Base-by-base conservation (phyloP, 2,113 vertebrate genomes). In the Callithrix jacchus region DNA sequence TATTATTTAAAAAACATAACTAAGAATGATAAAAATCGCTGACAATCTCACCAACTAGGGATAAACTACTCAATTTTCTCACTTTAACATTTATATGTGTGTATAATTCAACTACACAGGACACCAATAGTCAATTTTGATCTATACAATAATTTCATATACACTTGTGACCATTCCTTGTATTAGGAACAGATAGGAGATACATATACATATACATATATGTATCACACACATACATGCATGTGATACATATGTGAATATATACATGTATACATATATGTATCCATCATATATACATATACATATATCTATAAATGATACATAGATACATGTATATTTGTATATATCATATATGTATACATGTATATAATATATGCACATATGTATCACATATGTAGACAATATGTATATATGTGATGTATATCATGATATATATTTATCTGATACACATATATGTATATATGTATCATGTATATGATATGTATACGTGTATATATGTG, bases 401-500 rank as follows among this genome's bases (percentile, higher is more conserved):
- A 2, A 14, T 49, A 2, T 11, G 47, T 49, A 49, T 49, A 74
- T 25, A 27, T 45, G 27, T 20, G 18, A 49, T 74, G 12, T 13
- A 27, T 42, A 13, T n/a, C 47, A 47, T 11, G 10, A 10, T 47
- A 47, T 47, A 73, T 12, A 27, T 42, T 25, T 8, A 45, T 45
- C 6, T 20, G 18, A 47, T 74, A 21, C 5, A 42, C 6, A 6
- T 42, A 42, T 42, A 42, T 42, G 42, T 4, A 42, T 42, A 42
- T 42, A 42, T 4, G 3, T 8, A 8, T n/a, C n/a, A n/a, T 45
- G 45, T 12, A 27, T 42, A 14, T n/a, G 0, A 52, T 52, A 21
- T 1, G 23, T 1, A 58, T 23, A 2, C 12, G 47, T 47, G 8
- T 4, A 8, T 58, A 5, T 58, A 8, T 32, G 1, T 45, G 2